Conservation (phyloP, 2,113 vertebrate species). For the Grus americana region DNA sequence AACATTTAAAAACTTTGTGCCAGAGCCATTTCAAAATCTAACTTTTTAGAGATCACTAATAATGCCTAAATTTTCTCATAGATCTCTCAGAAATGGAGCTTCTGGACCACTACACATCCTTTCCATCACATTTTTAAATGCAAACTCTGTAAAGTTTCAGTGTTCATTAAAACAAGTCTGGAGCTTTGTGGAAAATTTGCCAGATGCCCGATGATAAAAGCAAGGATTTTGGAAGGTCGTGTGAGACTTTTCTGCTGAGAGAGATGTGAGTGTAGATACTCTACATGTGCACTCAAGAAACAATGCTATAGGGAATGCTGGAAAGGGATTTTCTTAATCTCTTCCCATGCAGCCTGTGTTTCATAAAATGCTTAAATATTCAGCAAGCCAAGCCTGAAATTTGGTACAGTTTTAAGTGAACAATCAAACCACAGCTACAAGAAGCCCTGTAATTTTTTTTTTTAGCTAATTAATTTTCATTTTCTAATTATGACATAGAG, state of each 20-base stretch:
- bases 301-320: not conserved
- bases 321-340: slow-evolving; percentile 9
- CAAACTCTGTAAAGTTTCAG: not conserved
- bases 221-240: not conserved
- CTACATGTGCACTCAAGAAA: not conserved
- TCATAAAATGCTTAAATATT: not conserved
- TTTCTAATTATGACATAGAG: not conserved
- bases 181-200: not conserved
- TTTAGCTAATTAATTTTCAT: not conserved
- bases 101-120: not conserved
- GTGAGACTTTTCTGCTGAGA: not conserved
- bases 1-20: not conserved
- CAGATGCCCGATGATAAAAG: not conserved
- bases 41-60: not conserved
- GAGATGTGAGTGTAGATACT: not conserved
- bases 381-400: not conserved
- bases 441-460: not conserved
- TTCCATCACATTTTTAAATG: not conserved
- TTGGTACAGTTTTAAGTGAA: not conserved
- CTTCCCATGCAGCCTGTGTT: not conserved
- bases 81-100: not conserved
- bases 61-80: not conserved
- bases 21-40: not conserved
- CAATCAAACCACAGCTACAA: not conserved
- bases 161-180: not conserved